Evolutionary conservation across 2,888 invertebrate genomes (phyloP), one percentile per base, ranked within the genome.

Genomic region (Synergus umbraculus): DNA sequence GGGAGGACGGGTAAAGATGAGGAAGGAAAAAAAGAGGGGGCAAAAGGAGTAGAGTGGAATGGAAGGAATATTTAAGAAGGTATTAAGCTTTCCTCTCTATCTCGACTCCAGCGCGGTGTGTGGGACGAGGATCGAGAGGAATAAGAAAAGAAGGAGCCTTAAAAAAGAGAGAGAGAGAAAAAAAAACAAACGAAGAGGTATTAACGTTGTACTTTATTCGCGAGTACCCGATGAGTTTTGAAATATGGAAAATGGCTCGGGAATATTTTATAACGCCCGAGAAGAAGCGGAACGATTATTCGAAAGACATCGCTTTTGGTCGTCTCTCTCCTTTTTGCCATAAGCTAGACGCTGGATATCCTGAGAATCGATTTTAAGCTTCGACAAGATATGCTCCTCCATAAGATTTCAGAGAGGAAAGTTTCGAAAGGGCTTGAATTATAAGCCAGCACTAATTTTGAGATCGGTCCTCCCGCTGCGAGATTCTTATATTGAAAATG

Each of bases 21-120:
- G 69, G 79, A 54, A 54, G 66, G 29, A 64, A 76, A 76, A 54
- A 78, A 78, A 73, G 64, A 77, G 78, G 65, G 78, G 65, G 77
- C 54, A 76, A 86, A 81, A 54, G 10, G n/a, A 37, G 37, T 81
- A 84, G 82, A 84, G 81, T 83, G 83, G 83, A 90, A 88, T 87
- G 89, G 89, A 89, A 89, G 88, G 89, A 91, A 91, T 91, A 91
- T 91, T 91, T 91, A 91, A 92, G 92, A 91, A 89, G 91, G 90
- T 90, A 91, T 92, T 90, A 90, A 90, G 89, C 88, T 87, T 88
- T 86, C 85, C 83, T 83, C 85, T 84, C 79, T 83, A 76, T 82
- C 82, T 79, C 80, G 63, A 29, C 85, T 84, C 79, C 83, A 76
- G 80, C 82, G 79, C 81, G 49, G 54, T 73, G 73, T 65, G 69